Conservation (phyloP, 2,888 invertebrate genomes). For the Coleophora flavipennella region DNA sequence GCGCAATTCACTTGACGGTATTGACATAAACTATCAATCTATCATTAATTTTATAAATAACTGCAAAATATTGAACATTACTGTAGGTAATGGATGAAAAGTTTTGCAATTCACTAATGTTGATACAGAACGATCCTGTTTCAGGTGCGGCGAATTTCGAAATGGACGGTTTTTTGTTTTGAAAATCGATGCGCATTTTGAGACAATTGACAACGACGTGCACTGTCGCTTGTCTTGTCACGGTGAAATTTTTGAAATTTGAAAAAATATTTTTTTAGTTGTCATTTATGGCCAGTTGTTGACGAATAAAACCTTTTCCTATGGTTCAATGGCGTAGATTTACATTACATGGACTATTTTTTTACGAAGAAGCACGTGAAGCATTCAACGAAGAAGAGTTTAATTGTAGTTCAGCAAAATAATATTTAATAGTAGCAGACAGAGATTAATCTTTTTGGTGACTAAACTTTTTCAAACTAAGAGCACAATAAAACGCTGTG, state of each 20-base stretch:
- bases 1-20: constrained; percentile 37
- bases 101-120: constrained; percentile 8
- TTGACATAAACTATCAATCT: constrained; percentile 33
- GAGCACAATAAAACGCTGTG: too few relatives aligned
- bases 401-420: too few relatives aligned
- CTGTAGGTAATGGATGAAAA: constrained; percentile 6
- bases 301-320: not conserved
- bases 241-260: constrained; percentile 52
- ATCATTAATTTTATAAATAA: constrained; percentile 8
- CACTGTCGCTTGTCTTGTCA: constrained; percentile 53
- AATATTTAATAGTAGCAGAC: too few relatives aligned
- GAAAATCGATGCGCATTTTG: constrained; percentile 52
- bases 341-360: too few relatives aligned
- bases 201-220: constrained; percentile 60
- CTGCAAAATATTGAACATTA: constrained; percentile 18
- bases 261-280: constrained; percentile 24
- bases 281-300: constrained; percentile 11
- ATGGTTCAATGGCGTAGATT: too few relatives aligned
- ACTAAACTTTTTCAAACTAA: too few relatives aligned
- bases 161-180: constrained; percentile 48
- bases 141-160: constrained; percentile 26
- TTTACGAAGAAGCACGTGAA: too few relatives aligned
- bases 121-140: constrained; percentile 22
- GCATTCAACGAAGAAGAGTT: too few relatives aligned
- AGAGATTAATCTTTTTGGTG: too few relatives aligned